A percentile compares a stretch with the other conserved stretches of the same genome.
Evolutionary conservation across 2,113 vertebrate genomes (phyloP).

Genomic region (Anoura caudifer): DNA sequence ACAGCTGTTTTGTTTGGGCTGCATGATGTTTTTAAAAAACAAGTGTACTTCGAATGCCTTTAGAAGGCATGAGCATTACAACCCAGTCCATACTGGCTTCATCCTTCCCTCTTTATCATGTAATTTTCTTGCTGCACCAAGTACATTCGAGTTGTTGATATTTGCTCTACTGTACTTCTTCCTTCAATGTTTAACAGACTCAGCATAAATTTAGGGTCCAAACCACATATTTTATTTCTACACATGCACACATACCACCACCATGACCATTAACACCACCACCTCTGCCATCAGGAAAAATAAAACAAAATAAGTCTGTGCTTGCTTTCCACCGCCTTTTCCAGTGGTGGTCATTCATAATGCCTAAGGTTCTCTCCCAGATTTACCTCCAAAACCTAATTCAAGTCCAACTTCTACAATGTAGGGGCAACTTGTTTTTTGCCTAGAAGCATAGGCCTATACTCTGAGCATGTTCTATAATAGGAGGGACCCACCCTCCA

Average conservation of each 20-base stretch:
- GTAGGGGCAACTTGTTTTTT: neutral
- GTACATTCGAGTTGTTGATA: neutral
- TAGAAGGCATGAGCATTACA: neutral
- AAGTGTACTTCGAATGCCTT: neutral
- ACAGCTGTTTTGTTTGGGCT: neutral
- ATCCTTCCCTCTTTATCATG: neutral
- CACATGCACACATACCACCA: neutral
- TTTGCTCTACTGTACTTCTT: neutral
- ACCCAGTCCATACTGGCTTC: neutral
- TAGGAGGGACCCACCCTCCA: neutral
- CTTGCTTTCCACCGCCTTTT: neutral
- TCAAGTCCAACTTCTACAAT: neutral
- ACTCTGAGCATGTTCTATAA: neutral
- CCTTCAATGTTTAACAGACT: neutral
- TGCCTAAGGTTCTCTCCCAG: neutral
- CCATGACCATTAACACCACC: neutral
- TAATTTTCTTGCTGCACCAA: neutral
- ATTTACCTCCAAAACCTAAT: neutral
- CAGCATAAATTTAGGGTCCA: neutral
- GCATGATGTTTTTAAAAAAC: neutral
- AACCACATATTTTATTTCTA: neutral
- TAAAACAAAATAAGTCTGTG: neutral
- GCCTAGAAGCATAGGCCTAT: neutral
- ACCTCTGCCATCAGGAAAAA: neutral
- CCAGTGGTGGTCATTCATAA: neutral